Conservation (phyloP, 53 echinoderm and acorn worm genomes). For the Mesocentrotus franciscanus region DNA sequence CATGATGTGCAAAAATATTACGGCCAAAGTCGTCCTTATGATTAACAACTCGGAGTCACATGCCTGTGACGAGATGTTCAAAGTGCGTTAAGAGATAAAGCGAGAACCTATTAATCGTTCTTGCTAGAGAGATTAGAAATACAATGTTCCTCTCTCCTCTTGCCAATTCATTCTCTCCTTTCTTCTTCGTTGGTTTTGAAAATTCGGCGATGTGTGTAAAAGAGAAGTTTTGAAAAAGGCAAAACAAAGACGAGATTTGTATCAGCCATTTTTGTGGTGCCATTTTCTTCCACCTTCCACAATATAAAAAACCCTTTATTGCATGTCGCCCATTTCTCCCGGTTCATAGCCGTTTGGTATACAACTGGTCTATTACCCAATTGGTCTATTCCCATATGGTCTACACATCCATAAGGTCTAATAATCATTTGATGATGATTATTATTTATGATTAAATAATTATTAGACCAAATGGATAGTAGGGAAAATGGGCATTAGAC, state of each 20-base stretch:
- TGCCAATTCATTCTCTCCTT: neutral
- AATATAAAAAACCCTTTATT: no score
- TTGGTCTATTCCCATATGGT: no score
- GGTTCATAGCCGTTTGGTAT: no score
- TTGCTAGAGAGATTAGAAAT: neutral
- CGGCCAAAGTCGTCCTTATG: neutral
- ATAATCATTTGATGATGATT: no score
- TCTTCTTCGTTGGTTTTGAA: neutral
- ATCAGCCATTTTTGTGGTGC: neutral
- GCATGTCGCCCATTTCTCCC: no score
- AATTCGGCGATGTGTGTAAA: neutral
- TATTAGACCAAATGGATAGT: no score
- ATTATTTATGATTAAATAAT: no score
- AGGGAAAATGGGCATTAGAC: no score
- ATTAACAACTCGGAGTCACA: neutral
- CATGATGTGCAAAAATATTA: neutral
- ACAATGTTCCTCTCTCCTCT: neutral
- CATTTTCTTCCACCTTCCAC: no score
- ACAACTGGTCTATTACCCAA: no score
- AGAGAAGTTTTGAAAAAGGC: neutral
- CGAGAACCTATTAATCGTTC: neutral
- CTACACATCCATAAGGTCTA: no score
- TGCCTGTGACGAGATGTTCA: neutral
- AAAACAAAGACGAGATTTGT: neutral
- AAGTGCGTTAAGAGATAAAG: neutral